Evolutionary conservation across 1,140 invertebrate genomes (phyloP), one percentile per base, ranked within the genome.

Genomic region (Colletes latitarsis): DNA sequence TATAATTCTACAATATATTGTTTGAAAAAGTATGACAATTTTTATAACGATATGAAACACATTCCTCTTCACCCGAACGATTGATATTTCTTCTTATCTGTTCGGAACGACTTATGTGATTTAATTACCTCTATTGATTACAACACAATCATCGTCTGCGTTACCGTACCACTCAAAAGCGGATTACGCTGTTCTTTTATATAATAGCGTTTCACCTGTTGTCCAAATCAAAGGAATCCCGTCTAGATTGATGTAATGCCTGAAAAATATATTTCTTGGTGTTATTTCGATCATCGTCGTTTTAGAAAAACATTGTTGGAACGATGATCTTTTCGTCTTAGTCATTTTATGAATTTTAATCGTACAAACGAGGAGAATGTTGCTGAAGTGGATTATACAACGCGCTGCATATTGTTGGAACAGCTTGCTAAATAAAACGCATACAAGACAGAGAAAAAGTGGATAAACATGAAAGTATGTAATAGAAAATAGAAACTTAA

Each of bases 181-280:
- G 75, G 66, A 69, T 77, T 49, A 60, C n/a, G 19, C 14, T 57
- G 15, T 58, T 66, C 49, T 70, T 71, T 71, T 55, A 64, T n/a
- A 30, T 30, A 30, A 30, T 55, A 70, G 58, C 52, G 72, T 72
- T 71, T 55, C 60, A 10, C 57, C 46, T 30, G 21, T 41, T 71
- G 21, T 55, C 68, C 49, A 46, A 64, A 64, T 9, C 43, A 43
- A 60, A n/a, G 57, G 39, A 46, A 43, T 57, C 66, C 41, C 30
- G 17, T 10, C 5, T 15, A 12, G 53, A 15, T 39, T 55, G 66
- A 39, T 77, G 49, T 19, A 69, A 69, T 52, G 41, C 15, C 4
- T 0, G 15, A 2, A 0, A 14, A 55, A 43, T n/a, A 64, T 75
- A 30, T 43, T 8, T 17, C 15, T 53, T 15, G 21, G 39, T 53